Evolutionary conservation across 2,113 vertebrate genomes (phyloP), one percentile per base, ranked within the genome.

Genomic region (Sturnira hondurensis): DNA sequence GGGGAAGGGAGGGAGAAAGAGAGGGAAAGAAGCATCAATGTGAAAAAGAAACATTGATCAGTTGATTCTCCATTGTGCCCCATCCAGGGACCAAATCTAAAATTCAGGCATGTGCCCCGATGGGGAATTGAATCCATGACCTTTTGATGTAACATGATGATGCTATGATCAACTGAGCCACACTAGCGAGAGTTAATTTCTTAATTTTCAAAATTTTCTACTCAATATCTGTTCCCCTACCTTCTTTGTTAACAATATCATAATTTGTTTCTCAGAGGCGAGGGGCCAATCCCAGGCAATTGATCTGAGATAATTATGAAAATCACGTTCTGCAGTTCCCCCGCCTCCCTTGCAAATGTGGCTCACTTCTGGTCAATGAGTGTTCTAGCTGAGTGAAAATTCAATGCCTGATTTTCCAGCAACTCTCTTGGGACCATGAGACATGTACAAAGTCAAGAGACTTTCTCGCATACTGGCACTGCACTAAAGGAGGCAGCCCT

Each of bases 201-300:
- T 96, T 83, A 43, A 50, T 89, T 96, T 95, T 86, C 36, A 92
- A 24, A 56, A 9, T 65, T 87, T 84, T 96, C 43, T 87, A 9
- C 11, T 78, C 43, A 63, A 4, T 54, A 68, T 73, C 38, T 50
- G 2, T 47, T 83, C 70, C 28, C 17, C 15, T 19, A 33, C 33
- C 22, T 82, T 63, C 20, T n/a, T 83, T 92, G 74, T 7, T 70
- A 80, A 80, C 15, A 36, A 61, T 36, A 52, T 8, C 4, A 19
- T 54, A 50, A 45, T 70, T 86, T 76, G 33, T 82, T 89, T 78
- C 36, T 70, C 54, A 15, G 71, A 70, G 20, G 6, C 33, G 22
- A 50, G 31, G 14, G 77, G n/a, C 8, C 10, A 38, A 6, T 63
- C 19, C 26, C 47, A 58, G 13, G 31, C 24, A 68, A 19, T 1